Conservation (phyloP, 2,888 invertebrate genomes). For the Epinotia ramella region DNA sequence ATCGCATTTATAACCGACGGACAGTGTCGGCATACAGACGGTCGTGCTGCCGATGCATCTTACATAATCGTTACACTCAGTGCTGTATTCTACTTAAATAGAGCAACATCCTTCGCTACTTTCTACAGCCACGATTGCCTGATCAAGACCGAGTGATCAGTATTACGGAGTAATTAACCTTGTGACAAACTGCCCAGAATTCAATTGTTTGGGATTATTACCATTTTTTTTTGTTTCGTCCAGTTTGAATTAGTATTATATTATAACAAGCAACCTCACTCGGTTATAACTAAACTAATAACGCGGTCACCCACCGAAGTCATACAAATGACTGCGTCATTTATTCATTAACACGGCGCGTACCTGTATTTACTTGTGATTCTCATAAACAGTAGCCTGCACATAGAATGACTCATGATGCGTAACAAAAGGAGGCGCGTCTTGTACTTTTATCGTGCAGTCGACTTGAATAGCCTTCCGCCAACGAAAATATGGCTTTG, state of each 20-base stretch:
- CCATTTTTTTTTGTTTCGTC: not conserved
- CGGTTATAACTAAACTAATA: slow-evolving; percentile 2
- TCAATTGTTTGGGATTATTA: too few species aligned
- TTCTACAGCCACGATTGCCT: not conserved
- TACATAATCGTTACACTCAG: too few species aligned
- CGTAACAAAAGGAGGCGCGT: too few species aligned
- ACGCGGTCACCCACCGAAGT: slow-evolving; percentile 8
- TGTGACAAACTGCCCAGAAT: not conserved
- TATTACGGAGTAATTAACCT: not conserved
- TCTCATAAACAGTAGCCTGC: not conserved
- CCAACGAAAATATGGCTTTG: too few species aligned
- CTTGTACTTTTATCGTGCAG: too few species aligned
- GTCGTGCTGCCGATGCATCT: too few species aligned
- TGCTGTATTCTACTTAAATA: not conserved
- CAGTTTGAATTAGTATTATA: not conserved
- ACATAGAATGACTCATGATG: too few species aligned
- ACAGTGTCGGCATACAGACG: not conserved
- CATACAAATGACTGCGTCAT: slow-evolving; percentile 21
- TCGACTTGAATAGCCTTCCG: too few species aligned
- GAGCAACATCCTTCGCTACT: not conserved
- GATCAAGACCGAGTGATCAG: not conserved
- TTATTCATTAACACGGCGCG: not conserved
- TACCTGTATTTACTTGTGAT: not conserved
- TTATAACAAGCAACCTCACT: not conserved
- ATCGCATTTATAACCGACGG: too few species aligned